Base-by-base conservation (phyloP, 2,888 invertebrate species). In the Euproctis similis region DNA sequence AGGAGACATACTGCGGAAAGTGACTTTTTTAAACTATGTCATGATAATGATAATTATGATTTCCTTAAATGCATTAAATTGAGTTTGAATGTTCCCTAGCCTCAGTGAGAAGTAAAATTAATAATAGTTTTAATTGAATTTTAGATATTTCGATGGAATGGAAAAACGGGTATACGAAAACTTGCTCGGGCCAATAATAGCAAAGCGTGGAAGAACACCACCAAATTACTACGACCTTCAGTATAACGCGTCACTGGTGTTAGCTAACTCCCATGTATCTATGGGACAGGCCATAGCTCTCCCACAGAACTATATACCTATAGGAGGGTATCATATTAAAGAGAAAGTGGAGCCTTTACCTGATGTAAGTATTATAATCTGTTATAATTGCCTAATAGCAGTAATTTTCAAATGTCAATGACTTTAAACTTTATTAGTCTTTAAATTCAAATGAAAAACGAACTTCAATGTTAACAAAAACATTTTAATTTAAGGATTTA, bases 401-500 rank as follows among this genome's bases (percentile, higher is more conserved):
- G n/a, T n/a, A n/a, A n/a, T n/a, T n/a, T n/a, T n/a, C n/a, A n/a
- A n/a, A 24, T 6, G 31, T 39, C 8, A 42, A 14, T 4, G 14
- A 14, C 6, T 14, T 14, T 14, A 4, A 14, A 14, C 14, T 14
- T 4, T 4, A 14, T 14, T 14, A 14, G 4, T 6, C 4, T 14
- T 14, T 14, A 4, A 14, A 14, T 14, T 14, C 14, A 14, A 14
- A 14, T 14, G 4, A 14, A 14, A 14, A 14, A 14, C 6, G 6
- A 6, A 4, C 4, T 14, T 14, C 14, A 14, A 14, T 14, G 6
- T 14, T 14, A 6, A 14, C 14, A 4, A 4, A 14, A 14, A 4
- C 14, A 14, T 14, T n/a, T n/a, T 14, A 14, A 14, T 6, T 14
- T 14, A 14, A 75, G 75, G 60, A 75, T 24, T 38, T 85, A 2